These are phyloP conservation scores for Luperina nickerlii DNA, from an alignment of 2,888 invertebrate genomes.

Conservation along the genomic window DNA sequence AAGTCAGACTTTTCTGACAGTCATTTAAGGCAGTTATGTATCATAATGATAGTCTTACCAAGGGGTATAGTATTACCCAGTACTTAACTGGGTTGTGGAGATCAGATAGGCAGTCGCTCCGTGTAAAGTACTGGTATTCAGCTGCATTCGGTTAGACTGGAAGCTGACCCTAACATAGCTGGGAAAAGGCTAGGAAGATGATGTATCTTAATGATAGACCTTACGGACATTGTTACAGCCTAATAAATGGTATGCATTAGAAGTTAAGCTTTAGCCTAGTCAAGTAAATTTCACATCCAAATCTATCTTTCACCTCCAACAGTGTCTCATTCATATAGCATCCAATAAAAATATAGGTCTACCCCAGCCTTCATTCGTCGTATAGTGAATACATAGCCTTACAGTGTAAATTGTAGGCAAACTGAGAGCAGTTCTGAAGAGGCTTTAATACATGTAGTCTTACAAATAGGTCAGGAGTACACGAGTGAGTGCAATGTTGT, in stretches of 20 bases:
- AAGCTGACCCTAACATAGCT: too few species aligned
- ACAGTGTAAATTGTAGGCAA: constrained; percentile 50
- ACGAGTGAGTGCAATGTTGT: constrained; percentile 43
- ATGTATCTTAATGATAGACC: neutral
- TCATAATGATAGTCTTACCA: neutral
- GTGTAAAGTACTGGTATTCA: too few species aligned
- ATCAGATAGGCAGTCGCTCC: too few species aligned
- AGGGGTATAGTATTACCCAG: too few species aligned
- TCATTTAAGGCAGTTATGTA: neutral
- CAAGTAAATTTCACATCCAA: neutral
- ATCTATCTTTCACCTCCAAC: neutral
- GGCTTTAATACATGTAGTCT: constrained; percentile 61
- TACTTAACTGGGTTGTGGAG: too few species aligned
- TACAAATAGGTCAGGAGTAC: constrained; percentile 61
- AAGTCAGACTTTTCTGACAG: neutral
- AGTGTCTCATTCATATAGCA: neutral
- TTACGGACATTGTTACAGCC: neutral
- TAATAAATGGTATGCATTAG: neutral
- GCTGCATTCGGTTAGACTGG: too few species aligned
- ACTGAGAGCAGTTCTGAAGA: constrained; percentile 52
- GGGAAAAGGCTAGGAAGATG: too few species aligned
- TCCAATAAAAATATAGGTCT: constrained; percentile 26
- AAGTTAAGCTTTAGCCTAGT: neutral
- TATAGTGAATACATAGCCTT: constrained; percentile 41
- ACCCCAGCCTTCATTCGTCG: neutral